Evolutionary conservation across 2,113 vertebrate genomes (phyloP), one percentile per base, ranked within the genome.

Genomic region (Hyaena hyaena): DNA sequence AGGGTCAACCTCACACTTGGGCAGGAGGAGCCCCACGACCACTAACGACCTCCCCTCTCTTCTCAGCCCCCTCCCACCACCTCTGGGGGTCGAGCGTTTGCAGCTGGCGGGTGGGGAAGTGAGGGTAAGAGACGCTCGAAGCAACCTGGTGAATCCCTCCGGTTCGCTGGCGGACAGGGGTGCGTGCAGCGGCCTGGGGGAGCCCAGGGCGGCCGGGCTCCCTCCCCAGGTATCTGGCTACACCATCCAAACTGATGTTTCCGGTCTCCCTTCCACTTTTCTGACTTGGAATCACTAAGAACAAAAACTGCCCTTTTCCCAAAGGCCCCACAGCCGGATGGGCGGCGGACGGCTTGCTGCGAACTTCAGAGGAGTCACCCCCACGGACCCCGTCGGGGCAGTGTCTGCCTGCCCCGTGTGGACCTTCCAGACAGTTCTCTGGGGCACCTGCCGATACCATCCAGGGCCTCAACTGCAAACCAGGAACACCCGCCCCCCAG

Each of bases 331-430:
- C 84, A 21, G 68, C n/a, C 5, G 10, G 68, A 21, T 4, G 17
- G 66, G 21, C 4, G 4, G 33, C 68, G n/a, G 43, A 48, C 7
- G 3, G 74, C 43, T 28, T 5, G 74, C 16, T 1, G 7, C 7
- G 9, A 17, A 48, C 43, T 16, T 31, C 26, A 28, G 43, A 48
- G 43, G 2, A 28, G 74, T 48, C 6, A 48, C 17, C 15, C 17
- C 43, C 15, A 2, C 26, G 48, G 43, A 16, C 16, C 43, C 7
- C 7, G 0, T 16, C 1, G 1, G 26, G 7, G 10, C 15, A 31
- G 5, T 43, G 15, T 14, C 12, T 15, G 26, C 74, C 74, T 2
- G 10, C n/a, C 12, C 74, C 17, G 43, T 16, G 43, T 15, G 14
- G 43, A 28, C 12, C 39, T 2, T 24, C 23, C 73, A 45, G 73